These are phyloP conservation scores for Mormyrus hasselquistii DNA, from an alignment of 2,797 vertebrate genomes.

Conservation along the genomic window DNA sequence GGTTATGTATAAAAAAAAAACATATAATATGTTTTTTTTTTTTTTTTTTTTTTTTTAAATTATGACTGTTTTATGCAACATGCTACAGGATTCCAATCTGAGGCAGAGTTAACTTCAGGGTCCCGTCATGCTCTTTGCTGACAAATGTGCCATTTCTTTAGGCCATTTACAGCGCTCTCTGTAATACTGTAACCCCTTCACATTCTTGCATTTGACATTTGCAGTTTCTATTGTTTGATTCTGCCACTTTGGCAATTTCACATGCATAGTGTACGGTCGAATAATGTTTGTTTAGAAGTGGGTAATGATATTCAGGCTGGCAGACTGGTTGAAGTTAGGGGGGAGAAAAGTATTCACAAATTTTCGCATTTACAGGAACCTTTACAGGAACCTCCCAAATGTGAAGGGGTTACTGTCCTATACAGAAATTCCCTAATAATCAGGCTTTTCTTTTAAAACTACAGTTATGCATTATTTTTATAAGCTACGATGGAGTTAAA, in stretches of 20 bases:
- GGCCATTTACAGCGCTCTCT: background rate
- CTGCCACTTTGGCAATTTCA: background rate
- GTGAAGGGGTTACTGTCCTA: background rate
- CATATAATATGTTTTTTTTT: constrained; percentile 30
- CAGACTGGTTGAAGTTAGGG: background rate
- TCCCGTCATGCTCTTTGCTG: constrained; percentile 1
- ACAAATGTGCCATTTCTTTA: background rate
- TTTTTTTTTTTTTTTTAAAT: constrained; percentile 31
- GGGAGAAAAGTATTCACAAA: background rate
- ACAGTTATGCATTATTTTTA: background rate
- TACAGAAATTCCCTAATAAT: background rate
- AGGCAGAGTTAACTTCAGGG: constrained; percentile 4
- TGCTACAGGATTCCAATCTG: background rate
- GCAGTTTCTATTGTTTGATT: background rate
- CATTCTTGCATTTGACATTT: background rate
- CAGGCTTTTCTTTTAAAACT: background rate
- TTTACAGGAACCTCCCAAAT: background rate
- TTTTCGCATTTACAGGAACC: background rate
- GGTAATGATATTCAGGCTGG: background rate
- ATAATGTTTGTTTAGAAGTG: background rate
- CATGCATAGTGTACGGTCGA: background rate
- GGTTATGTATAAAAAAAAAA: constrained; percentile 24
- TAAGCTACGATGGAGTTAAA: background rate
- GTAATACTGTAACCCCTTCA: background rate
- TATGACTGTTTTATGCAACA: constrained; percentile 14